Evolutionary conservation across 2,888 invertebrate genomes (phyloP), one percentile per base, ranked within the genome.

Genomic region (Hemicrepidius hirtus): DNA sequence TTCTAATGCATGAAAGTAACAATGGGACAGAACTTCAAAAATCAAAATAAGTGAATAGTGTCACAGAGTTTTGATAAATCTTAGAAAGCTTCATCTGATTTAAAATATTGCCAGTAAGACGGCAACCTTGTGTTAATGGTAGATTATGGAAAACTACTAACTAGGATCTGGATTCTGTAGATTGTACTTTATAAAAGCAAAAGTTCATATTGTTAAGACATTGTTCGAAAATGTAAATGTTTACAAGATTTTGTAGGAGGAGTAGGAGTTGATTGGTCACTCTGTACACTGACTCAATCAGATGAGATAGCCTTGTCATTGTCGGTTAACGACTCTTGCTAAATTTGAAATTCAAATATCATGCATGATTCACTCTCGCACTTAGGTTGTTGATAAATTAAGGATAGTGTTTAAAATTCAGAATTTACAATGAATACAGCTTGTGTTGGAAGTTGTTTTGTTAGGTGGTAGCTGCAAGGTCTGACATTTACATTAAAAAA

Each of bases 261-360:
- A 55, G 57, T 57, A 21, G 57, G 60, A 63, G 60, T 24, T 21
- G 18, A 41, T 59, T 68, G 60, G 60, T 68, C 60, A 68, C 46
- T 62, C 35, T 62, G 18, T 37, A 44, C 13, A 40, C 49, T 16
- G 20, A 63, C 55, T 55, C 50, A 63, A 63, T 63, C 50, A 63
- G 53, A 55, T 63, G 53, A 63, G 53, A 69, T 69, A 70, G 65
- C 64, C 64, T 55, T 65, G 70, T 49, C 32, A 46, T 67, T 66
- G 37, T 57, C 72, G 72, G 75, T 75, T 75, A 75, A 72, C 69
- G 72, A 75, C 75, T 68, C 57, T 49, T 67, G 40, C 55, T 41
- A 49, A 49, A 74, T 71, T 71, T 74, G 37, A 68, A 71, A 65
- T 75, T 68, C 50, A 75, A 75, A 69, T 75, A 44, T 55, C 60